Conservation (phyloP, 2,888 invertebrate genomes). For the Lochmaea crataegi region DNA sequence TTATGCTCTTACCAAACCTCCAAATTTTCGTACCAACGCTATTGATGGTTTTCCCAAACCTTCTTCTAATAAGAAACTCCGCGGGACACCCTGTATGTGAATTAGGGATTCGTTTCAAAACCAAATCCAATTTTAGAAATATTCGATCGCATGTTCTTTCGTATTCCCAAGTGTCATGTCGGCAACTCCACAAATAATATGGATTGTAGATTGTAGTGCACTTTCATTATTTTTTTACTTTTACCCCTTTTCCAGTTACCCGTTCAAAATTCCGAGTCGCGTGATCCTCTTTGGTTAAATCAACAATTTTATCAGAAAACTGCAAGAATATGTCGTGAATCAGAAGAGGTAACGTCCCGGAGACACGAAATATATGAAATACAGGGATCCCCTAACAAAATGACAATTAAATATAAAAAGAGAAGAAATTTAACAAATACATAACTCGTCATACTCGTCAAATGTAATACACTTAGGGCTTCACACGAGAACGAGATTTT, state of each 20-base stretch:
- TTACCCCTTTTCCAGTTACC: slow-evolving; percentile 9
- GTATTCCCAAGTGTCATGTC: slow-evolving; percentile 25
- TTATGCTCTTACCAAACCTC: too few species aligned
- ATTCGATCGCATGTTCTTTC: slow-evolving; percentile 13
- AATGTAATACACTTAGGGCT: too few species aligned
- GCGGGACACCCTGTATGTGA: too few species aligned
- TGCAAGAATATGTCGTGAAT: slow-evolving; percentile 44
- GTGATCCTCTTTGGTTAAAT: slow-evolving; percentile 57
- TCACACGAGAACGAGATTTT: too few species aligned
- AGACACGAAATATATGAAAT: slow-evolving; percentile 26
- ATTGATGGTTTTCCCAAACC: too few species aligned
- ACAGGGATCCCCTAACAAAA: neutral
- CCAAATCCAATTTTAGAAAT: neutral
- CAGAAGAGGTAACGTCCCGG: slow-evolving; percentile 48
- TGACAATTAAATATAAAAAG: too few species aligned
- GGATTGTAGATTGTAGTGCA: slow-evolving; percentile 1
- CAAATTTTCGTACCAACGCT: too few species aligned
- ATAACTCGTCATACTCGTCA: too few species aligned
- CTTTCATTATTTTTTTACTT: slow-evolving; percentile 20
- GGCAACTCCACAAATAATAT: slow-evolving; percentile 26
- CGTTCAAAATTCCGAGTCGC: slow-evolving; percentile 31
- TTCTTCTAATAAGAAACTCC: too few species aligned
- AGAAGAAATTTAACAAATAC: too few species aligned
- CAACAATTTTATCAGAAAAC: slow-evolving; percentile 43
- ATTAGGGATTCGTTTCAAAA: too few species aligned